Percentiles rank a stretch among this genome's conserved stretches.
Evolutionary conservation across 2,797 vertebrate genomes (phyloP).

Genomic region (Myotis daubentonii): DNA sequence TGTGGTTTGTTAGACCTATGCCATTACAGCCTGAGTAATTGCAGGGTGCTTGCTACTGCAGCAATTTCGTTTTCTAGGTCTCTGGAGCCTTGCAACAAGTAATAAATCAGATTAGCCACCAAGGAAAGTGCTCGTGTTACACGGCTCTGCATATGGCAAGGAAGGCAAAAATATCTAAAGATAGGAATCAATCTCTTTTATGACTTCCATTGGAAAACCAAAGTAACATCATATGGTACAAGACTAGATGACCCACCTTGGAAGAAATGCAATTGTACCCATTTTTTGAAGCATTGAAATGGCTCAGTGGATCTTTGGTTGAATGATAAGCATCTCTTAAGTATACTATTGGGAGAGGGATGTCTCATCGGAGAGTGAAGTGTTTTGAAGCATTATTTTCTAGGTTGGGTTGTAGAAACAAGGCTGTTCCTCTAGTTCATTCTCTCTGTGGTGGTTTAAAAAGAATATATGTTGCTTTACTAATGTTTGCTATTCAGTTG

Average conservation of each 20-base stretch:
- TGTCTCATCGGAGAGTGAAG: conserved; percentile 32
- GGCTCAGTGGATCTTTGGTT: conserved; percentile 43
- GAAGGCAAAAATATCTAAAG: conserved; percentile 42
- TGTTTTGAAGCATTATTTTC: conserved; percentile 43
- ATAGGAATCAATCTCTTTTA: conserved; percentile 70
- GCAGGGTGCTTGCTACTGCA: conserved; percentile 47
- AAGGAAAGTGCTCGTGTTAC: conserved; percentile 22
- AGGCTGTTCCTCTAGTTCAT: background rate
- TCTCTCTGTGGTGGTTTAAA: background rate
- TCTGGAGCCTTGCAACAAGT: conserved; percentile 56
- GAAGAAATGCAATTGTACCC: conserved; percentile 60
- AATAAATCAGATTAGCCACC: conserved; percentile 67
- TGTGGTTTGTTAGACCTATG: conserved; percentile 49
- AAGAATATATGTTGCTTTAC: background rate
- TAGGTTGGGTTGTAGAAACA: background rate
- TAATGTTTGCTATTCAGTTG: background rate
- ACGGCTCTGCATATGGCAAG: conserved; percentile 25
- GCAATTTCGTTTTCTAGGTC: conserved; percentile 60
- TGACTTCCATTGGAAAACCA: conserved; percentile 56
- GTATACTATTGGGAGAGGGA: conserved; percentile 33
- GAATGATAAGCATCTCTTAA: conserved; percentile 53
- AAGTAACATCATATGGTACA: conserved; percentile 43
- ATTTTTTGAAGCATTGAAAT: conserved; percentile 61
- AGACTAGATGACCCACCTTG: conserved; percentile 58
- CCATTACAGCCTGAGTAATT: conserved; percentile 70